Percentiles rank a stretch among this genome's conserved stretches.
Evolutionary conservation across 2,888 invertebrate species (phyloP).

Genomic region (Drosophila tripunctata): DNA sequence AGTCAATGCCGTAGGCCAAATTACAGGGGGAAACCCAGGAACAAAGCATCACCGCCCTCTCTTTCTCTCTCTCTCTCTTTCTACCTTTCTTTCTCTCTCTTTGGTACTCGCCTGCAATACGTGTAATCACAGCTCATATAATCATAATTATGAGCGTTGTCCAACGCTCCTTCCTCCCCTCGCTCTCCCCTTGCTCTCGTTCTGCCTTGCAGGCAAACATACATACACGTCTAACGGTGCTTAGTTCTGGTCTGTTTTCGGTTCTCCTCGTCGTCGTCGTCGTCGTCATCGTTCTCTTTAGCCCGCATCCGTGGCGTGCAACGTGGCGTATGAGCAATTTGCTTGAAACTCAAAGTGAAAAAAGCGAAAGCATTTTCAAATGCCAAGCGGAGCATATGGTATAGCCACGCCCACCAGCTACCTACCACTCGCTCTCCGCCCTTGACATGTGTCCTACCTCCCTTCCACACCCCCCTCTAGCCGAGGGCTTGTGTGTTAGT

Average conservation of each 20-base stretch:
- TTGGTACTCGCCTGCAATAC: constrained; percentile 9
- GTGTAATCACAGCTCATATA: constrained; percentile 68
- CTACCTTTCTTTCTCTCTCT: not conserved
- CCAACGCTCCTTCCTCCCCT: constrained; percentile 1
- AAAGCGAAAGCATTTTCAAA: constrained; percentile 64
- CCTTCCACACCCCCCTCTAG: not conserved
- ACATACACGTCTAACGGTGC: constrained; percentile 12
- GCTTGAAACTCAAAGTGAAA: constrained; percentile 63
- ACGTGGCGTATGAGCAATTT: constrained; percentile 71
- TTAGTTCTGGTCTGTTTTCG: constrained; percentile 8
- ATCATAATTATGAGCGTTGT: constrained; percentile 61
- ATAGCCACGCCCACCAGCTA: not conserved
- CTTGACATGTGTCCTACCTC: not conserved
- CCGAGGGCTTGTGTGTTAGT: constrained; percentile 45
- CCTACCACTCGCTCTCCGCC: not conserved
- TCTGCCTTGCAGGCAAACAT: not conserved
- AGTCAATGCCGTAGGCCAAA: constrained; percentile 58
- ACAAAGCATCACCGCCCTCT: not conserved
- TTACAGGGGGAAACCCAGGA: constrained; percentile 32
- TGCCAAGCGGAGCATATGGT: constrained; percentile 62
- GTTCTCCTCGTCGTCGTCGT: not conserved
- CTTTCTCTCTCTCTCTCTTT: not conserved
- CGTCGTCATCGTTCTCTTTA: constrained; percentile 3
- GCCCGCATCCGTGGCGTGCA: constrained; percentile 45
- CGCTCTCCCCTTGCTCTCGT: not conserved